A percentile compares a stretch with the other conserved stretches of the same genome.
These are phyloP conservation scores for Acleris laterana DNA, from an alignment of 2,888 invertebrate genomes.

Conservation along the genomic window DNA sequence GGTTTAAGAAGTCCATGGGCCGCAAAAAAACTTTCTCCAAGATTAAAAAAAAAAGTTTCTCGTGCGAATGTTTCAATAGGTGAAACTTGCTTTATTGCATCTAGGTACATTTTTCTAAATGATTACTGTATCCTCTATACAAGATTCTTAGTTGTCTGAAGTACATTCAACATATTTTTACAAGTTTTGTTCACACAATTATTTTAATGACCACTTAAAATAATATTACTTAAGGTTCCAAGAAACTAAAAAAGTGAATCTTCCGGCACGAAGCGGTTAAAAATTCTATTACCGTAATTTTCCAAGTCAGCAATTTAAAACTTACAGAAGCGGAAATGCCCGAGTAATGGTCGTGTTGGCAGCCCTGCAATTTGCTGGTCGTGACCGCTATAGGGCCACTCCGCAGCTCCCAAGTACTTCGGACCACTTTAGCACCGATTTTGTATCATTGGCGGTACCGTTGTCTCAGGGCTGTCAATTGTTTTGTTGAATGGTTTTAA, in stretches of 20 bases:
- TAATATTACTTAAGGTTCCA: background rate
- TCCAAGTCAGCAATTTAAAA: constrained; percentile 27
- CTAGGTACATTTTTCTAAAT: too few relatives aligned
- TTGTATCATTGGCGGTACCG: constrained; percentile 12
- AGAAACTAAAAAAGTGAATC: constrained; percentile 13
- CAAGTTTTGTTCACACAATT: too few relatives aligned
- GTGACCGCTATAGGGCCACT: constrained; percentile 50
- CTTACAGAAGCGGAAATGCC: constrained; percentile 58
- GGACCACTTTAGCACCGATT: constrained; percentile 17
- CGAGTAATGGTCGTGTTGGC: constrained; percentile 52
- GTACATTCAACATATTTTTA: too few relatives aligned
- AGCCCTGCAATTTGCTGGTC: constrained; percentile 53
- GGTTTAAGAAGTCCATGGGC: background rate
- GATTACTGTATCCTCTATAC: too few relatives aligned
- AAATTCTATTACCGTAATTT: constrained; percentile 36
- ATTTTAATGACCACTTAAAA: background rate
- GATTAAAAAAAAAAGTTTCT: too few relatives aligned
- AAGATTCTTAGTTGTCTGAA: too few relatives aligned
- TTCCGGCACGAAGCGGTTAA: constrained; percentile 20
- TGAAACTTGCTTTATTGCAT: too few relatives aligned
- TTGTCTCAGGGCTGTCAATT: constrained; percentile 10
- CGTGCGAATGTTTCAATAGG: too few relatives aligned
- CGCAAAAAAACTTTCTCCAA: too few relatives aligned
- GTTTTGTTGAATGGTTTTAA: too few relatives aligned
- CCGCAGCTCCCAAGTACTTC: constrained; percentile 3